Percentiles rank a stretch among this genome's conserved stretches.
Conservation (phyloP, 1,140 invertebrate species). For the Apocrypta bakeri region DNA sequence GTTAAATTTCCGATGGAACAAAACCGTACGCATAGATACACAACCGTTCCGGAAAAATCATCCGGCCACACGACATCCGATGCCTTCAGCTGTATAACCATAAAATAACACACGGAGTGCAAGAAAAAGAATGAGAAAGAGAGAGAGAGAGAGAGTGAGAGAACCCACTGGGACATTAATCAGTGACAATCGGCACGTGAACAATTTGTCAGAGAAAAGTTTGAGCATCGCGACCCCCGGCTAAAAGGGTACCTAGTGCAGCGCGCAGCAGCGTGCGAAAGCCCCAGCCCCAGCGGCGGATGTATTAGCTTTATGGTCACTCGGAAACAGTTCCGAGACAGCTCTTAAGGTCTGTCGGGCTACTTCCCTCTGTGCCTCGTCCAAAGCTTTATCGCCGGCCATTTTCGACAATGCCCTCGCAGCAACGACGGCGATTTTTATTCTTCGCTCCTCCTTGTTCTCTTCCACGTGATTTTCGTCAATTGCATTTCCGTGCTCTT, state of each 20-base stretch:
- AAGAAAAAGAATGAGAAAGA: too few relatives aligned
- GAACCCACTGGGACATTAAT: constrained; percentile 25
- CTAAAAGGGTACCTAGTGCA: background rate
- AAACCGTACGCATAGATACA: background rate
- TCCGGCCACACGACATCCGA: background rate
- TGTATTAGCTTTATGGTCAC: constrained; percentile 70
- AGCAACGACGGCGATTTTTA: constrained; percentile 35
- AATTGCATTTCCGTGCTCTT: too few relatives aligned
- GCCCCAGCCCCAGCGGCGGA: constrained; percentile 64
- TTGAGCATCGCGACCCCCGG: background rate
- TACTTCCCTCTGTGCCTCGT: background rate
- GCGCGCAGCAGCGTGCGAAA: constrained; percentile 45
- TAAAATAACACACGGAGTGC: background rate
- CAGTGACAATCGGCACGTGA: constrained; percentile 66
- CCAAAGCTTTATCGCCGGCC: constrained; percentile 66
- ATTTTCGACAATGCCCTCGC: constrained; percentile 60
- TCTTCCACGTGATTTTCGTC: too few relatives aligned
- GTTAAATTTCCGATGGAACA: background rate
- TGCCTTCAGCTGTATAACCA: background rate
- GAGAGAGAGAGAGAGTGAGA: too few relatives aligned
- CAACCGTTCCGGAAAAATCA: background rate
- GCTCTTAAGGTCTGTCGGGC: constrained; percentile 57
- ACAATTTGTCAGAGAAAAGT: constrained; percentile 69
- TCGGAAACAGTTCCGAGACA: constrained; percentile 68
- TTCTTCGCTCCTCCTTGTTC: constrained; percentile 5